Percentiles rank a stretch among this genome's conserved stretches.
Conservation (phyloP, 2,797 vertebrate species). For the Eulemur coronatus region DNA sequence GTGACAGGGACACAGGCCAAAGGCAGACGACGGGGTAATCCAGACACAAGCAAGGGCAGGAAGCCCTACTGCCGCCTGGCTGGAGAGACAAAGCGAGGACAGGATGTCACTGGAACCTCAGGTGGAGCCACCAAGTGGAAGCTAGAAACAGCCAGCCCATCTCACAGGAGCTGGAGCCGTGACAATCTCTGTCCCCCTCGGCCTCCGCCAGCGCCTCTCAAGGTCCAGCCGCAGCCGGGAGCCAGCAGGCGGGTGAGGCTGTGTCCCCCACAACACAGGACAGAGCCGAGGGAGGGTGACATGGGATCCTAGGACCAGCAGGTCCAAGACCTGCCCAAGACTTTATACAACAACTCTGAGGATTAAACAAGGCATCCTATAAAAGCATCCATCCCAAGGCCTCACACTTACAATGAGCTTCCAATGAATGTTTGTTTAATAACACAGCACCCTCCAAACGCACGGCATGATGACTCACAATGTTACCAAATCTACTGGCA, state of each 20-base stretch:
- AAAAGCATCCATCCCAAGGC: background rate
- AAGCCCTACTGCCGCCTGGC: too few relatives aligned
- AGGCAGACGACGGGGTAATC: background rate
- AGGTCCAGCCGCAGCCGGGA: background rate
- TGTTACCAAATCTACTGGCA: background rate
- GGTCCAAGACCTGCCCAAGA: background rate
- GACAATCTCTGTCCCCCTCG: background rate
- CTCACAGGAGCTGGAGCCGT: background rate
- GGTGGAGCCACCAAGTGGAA: background rate
- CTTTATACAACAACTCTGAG: background rate
- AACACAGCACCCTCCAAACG: background rate
- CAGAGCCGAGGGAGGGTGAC: background rate
- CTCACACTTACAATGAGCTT: background rate
- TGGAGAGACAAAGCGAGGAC: background rate
- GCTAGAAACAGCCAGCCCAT: background rate
- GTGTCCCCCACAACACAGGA: background rate
- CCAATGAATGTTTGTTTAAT: slow-evolving; percentile 1
- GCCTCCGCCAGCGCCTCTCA: background rate
- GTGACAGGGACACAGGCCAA: background rate
- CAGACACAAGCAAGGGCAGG: background rate
- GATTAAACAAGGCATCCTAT: slow-evolving; percentile 16
- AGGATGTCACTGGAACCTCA: background rate
- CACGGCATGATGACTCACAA: background rate
- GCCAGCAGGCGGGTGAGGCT: background rate
- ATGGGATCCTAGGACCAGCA: background rate